Evolutionary conservation across 2,888 invertebrate species (phyloP), one percentile per base, ranked within the genome.

Genomic region (Drosophila yooni): DNA sequence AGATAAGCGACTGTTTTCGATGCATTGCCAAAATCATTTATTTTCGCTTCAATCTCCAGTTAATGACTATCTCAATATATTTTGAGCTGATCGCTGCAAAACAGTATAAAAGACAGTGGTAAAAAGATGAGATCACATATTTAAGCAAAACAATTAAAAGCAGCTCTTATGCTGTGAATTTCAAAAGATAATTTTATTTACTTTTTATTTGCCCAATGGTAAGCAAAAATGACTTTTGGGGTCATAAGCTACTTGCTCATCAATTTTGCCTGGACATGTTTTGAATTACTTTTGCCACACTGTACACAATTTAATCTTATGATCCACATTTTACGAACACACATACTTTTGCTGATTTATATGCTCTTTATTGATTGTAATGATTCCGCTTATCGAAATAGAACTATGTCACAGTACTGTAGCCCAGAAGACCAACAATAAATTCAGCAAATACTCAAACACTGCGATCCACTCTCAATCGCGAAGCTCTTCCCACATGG

Each of bases 401-500:
- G 40, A 72, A 72, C 69, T 78, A 63, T 78, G 78, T 76, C 78
- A 78, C 60, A 63, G 48, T 43, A 29, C 36, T 18, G 43, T 38
- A 51, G 34, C 21, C 33, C 3, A 31, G 15, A 29, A 15, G 33
- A 15, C 29, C 29, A 29, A 25, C n/a, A 58, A 52, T 29, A 31
- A 57, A 64, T 67, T 76, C 61, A 73, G 63, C 64, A 73, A 33
- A 61, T 60, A 65, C 66, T 59, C 70, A 66, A 63, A 50, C 36
- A 58, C 48, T 51, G 36, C 79, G 77, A 77, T 79, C 77, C 63
- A 51, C 79, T 65, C 65, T 74, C 70, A 53, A 73, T 64, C 34
- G 72, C 13, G 21, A 73, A 76, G 77, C 69, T 77, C 66, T 76
- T 60, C 21, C 34, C 33, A 38, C 11, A 56, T 70, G 46, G 57